phyloP scores from a whole-genome alignment of 2,113 vertebrate species.

The Alligator sinensis region DNA sequence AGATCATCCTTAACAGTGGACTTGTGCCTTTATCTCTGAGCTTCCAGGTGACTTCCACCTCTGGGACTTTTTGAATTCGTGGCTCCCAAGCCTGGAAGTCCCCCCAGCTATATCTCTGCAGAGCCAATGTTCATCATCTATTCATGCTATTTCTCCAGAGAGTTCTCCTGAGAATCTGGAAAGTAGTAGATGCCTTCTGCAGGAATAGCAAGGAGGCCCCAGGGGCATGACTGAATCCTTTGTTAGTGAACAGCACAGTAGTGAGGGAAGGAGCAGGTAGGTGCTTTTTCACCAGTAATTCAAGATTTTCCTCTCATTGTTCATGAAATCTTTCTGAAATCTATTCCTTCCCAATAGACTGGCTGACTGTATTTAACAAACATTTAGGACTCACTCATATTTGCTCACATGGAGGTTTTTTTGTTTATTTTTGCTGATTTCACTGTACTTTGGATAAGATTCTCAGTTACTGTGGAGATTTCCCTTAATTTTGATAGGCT shows the following conservation, averaged over 20 bases:
- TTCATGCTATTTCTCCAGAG: background rate
- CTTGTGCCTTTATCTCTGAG: background rate
- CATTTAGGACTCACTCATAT: background rate
- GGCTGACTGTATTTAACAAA: background rate
- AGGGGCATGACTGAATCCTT: background rate
- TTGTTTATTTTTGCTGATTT: background rate
- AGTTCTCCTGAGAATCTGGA: background rate
- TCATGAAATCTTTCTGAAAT: background rate
- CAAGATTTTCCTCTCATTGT: background rate
- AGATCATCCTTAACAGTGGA: background rate
- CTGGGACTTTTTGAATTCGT: background rate
- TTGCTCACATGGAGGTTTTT: background rate
- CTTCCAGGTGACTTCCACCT: background rate
- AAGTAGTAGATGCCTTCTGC: background rate
- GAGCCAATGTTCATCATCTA: background rate
- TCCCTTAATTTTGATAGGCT: background rate
- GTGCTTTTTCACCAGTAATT: background rate
- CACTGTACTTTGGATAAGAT: background rate
- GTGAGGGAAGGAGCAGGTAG: background rate
- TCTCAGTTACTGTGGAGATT: background rate
- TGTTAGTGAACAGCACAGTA: background rate
- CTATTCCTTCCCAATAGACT: background rate
- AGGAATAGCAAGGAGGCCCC: background rate
- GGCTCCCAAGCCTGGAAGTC: background rate
- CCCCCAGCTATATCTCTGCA: background rate